Conservation (phyloP, 1,140 invertebrate genomes). For the Drosophila kepulauana region DNA sequence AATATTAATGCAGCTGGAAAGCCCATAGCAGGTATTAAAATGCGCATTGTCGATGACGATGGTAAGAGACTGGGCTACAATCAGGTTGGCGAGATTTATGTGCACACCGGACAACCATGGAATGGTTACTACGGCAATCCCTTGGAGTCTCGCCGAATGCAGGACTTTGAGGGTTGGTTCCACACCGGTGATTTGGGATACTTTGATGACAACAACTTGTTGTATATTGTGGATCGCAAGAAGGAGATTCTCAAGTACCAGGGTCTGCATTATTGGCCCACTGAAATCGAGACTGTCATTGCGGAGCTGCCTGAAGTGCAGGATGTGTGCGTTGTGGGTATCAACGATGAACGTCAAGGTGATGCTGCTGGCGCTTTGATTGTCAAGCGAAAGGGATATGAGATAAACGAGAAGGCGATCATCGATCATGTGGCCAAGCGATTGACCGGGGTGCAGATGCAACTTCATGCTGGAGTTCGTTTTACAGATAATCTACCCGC, state of each 20-base stretch:
- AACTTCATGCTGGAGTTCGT: slow-evolving; percentile 87
- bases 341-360: slow-evolving; percentile 64
- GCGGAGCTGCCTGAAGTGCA: slow-evolving; percentile 57
- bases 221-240: slow-evolving; percentile 90
- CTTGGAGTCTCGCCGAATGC: slow-evolving; percentile 86
- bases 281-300: slow-evolving; percentile 71
- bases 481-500: slow-evolving; percentile 87
- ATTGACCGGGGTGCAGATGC: slow-evolving; percentile 85
- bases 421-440: slow-evolving; percentile 68
- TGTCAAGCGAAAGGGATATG: slow-evolving; percentile 47
- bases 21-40: slow-evolving; percentile 48
- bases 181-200: slow-evolving; percentile 91
- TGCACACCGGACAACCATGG: slow-evolving; percentile 77
- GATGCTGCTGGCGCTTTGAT: slow-evolving; percentile 72
- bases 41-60: slow-evolving; percentile 74
- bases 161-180: slow-evolving; percentile 89
- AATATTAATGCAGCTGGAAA: slow-evolving; percentile 62
- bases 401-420: slow-evolving; percentile 57
- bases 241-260: slow-evolving; percentile 92
- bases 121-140: slow-evolving; percentile 86
- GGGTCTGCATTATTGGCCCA: slow-evolving; percentile 81
- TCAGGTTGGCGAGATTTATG: slow-evolving; percentile 84
- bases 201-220: slow-evolving; percentile 88
- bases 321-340: slow-evolving; percentile 74
- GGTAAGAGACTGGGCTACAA: slow-evolving; percentile 68